phyloP scores from a whole-genome alignment of 2,888 invertebrate genomes.

The Cinara cedri region DNA sequence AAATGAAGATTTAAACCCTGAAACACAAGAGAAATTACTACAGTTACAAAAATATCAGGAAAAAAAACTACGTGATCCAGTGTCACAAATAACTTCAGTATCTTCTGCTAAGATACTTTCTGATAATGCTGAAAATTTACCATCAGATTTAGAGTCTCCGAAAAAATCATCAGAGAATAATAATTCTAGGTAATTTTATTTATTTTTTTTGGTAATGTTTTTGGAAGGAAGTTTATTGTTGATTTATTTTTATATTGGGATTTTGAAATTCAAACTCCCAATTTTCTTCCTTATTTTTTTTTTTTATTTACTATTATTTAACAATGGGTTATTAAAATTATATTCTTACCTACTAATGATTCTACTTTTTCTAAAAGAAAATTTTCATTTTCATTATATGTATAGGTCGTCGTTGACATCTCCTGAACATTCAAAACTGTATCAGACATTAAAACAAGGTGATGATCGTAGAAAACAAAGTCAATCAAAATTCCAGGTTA shows the following conservation, averaged over 20 bases:
- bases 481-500: constrained; percentile 71
- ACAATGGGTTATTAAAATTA: too few relatives aligned
- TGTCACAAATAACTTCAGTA: neutral
- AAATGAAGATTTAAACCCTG: constrained; percentile 88
- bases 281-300: too few relatives aligned
- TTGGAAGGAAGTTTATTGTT: too few relatives aligned
- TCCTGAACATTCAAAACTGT: constrained; percentile 47
- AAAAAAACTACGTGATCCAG: constrained; percentile 62
- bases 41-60: constrained; percentile 87
- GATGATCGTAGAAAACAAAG: constrained; percentile 63
- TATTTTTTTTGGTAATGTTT: too few relatives aligned
- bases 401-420: constrained; percentile 15
- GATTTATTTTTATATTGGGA: too few relatives aligned
- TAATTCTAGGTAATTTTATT: constrained; percentile 34
- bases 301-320: too few relatives aligned
- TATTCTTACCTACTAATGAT: too few relatives aligned
- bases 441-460: constrained; percentile 51
- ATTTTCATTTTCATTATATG: neutral
- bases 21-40: constrained; percentile 88
- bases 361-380: too few relatives aligned
- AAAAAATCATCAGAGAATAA: constrained; percentile 1
- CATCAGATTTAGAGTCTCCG: constrained; percentile 31
- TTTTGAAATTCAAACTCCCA: too few relatives aligned
- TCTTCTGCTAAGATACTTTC: neutral
- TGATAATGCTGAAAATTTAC: neutral